Base-by-base conservation (phyloP, 64 coral and sea anemone species). In the Pocillopora damicornis region DNA sequence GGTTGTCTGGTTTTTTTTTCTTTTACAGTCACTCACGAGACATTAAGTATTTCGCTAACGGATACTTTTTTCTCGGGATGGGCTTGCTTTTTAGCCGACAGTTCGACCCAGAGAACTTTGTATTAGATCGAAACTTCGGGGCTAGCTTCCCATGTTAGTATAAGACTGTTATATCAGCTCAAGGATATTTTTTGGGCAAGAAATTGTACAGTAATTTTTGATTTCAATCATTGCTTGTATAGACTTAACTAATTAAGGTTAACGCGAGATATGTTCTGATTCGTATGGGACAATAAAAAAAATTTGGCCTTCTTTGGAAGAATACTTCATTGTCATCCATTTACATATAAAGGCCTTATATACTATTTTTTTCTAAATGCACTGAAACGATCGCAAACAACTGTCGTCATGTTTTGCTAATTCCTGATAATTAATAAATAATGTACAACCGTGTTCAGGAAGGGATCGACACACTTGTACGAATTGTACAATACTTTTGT, bases 141-240 rank as follows among this genome's bases (percentile, higher is more conserved):
- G 9, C 25, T 71, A 10, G 67, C 67, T 71, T 22, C 42, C 42
- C 42, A 51, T 51, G 42, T 51, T 51, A 51, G 42, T 51, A 51
- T 67, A 67, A 18, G 64, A 22, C 64, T 71, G 67, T 17, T 72
- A 34, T 37, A 23, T 85, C 37, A 25, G 81, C 81, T 85, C 81
- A 63, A 83, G 80, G 14, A 83, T 67, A 2, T 72, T 69, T 73
- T 73, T 20, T 18, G 81, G 18, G 23, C 20, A 22, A 58, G n/a
- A 23, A 85, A 85, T 85, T 85, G 81, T 85, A 85, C 81, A 85
- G 81, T 85, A 85, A 85, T 72, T 85, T 67, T 85, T 85, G 38
- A 73, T 85, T 85, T 85, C 65, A 85, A 85, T 14, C 37, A 72
- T 58, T 73, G 64, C 42, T 51, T 51, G 42, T 51, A 51, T 51